A percentile compares a stretch with the other conserved stretches of the same genome.
Evolutionary conservation across 2,888 invertebrate species (phyloP).

Genomic region (Leptopilina drosophilae): DNA sequence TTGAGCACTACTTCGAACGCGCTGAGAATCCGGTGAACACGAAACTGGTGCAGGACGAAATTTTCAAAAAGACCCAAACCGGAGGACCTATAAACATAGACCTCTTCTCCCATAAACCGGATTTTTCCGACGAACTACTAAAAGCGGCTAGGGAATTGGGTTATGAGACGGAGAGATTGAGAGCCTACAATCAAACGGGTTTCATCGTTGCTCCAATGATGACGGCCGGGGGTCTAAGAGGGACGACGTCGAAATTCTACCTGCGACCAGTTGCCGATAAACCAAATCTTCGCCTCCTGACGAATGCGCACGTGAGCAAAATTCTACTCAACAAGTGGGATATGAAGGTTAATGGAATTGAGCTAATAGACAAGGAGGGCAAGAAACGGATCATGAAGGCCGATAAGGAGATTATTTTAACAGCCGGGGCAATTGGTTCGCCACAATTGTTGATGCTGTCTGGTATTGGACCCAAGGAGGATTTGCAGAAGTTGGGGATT

Average conservation of each 20-base stretch:
- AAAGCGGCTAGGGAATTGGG: conserved; percentile 73
- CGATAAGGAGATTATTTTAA: conserved; percentile 78
- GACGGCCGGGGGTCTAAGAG: conserved; percentile 76
- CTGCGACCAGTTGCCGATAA: conserved; percentile 74
- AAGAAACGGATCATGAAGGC: conserved; percentile 72
- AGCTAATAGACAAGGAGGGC: conserved; percentile 75
- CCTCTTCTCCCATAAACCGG: conserved; percentile 69
- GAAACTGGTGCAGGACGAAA: conserved; percentile 59
- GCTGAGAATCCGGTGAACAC: conserved; percentile 76
- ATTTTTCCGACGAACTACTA: conserved; percentile 66
- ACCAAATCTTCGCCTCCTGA: conserved; percentile 77
- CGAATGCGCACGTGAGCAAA: conserved; percentile 77
- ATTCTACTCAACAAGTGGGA: conserved; percentile 68
- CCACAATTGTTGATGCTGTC: conserved; percentile 79
- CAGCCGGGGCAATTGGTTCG: conserved; percentile 79
- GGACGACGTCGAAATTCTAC: conserved; percentile 80
- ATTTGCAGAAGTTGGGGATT: conserved; percentile 72
- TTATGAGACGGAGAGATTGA: conserved; percentile 66
- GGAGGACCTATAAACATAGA: conserved; percentile 71
- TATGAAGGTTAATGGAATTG: conserved; percentile 80
- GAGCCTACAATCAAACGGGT: conserved; percentile 71
- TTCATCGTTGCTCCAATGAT: conserved; percentile 76
- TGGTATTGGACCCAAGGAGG: conserved; percentile 78
- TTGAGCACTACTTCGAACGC: conserved; percentile 78
- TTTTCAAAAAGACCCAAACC: conserved; percentile 50